Base-by-base conservation (phyloP, 2,797 vertebrate genomes). In the Merluccius polli region DNA sequence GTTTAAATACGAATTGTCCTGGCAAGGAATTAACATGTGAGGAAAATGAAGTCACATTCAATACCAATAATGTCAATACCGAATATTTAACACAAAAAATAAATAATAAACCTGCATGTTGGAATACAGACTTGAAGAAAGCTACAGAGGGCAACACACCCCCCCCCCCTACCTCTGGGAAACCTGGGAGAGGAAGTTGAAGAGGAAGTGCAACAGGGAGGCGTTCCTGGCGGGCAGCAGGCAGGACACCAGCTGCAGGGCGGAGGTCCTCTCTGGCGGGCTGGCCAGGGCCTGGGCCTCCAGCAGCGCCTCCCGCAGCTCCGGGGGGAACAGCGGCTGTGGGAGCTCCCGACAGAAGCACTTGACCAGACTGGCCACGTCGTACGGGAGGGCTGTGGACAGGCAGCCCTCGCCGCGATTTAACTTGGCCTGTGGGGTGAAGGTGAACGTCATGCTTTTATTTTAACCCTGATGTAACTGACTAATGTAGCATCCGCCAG, bases 291-390 rank as follows among this genome's bases (percentile, higher is more conserved):
- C 84, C 82, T 97, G 96, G 63, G 96, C 96, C 87, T 94, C 94
- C 52, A 94, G 88, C 78, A 98, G 83, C 48, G 94, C 93, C 24
- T 92, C 86, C 2, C 96, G 96, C 35, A 97, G 84, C 84, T 95
- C 90, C 3, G 75, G 35, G 16, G 95, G 95, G 31, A 98, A 87
- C 75, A 96, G 75, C 0, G 95, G 95, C 71, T 96, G 94, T 16
- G 95, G 96, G 38, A 97, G 83, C 83, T 97, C 96, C 82, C 96
- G 91, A 79, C 95, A 97, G 85, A 98, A 97, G 89, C 95, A 95
- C 72, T 98, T 98, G 75, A 98, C 84, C 73, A 97, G 94, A n/a
- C 95, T 95, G 24, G 95, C 95, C 65, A 95, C 90, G 48, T 98
- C 96, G 83, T 93, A 96, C 0, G 96, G 93, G 75, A 90, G 89